Base-by-base conservation (phyloP, 2,888 invertebrate genomes). In the Cybosia mesomella region DNA sequence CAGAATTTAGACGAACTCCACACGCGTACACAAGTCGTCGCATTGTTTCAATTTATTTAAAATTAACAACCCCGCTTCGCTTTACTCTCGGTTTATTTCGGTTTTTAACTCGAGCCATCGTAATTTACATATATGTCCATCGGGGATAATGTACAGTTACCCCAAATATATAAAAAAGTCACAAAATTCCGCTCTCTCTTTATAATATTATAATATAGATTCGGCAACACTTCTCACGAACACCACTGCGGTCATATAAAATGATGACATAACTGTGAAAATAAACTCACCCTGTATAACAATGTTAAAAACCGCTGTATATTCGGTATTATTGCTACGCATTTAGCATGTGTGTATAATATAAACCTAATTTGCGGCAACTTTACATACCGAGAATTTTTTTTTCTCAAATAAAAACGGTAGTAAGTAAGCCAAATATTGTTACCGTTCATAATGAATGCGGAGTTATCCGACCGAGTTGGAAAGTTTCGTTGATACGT, bases 361-460 rank as follows among this genome's bases (percentile, higher is more conserved):
- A 64, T 39, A 28, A 63, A 64, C 15, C 18, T 57, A 64, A 57
- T 57, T 43, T 57, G 57, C 32, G 28, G 8, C 28, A 69, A 69
- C 58, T 65, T 65, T 22, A 15, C 34, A 28, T 21, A 21, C 22
- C 22, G 2, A 63, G 64, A 71, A 73, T 64, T 18, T 53, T 68
- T 49, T 71, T 60, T 13, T 8, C 34, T 53, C 64, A 55, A 62
- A 57, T 66, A 71, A 36, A 49, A 5, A 65, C n/a, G n/a, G 36
- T 43, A 66, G 66, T 77, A 71, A 71, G 22, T 75, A 66, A 72
- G 22, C 62, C 62, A 68, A 72, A 79, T 70, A 70, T 73, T 64
- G 67, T 74, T 72, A 74, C 34, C 39, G 43, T 66, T 69, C n/a
- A n/a, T n/a, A 72, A 74, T 78, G 65, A 76, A 67, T 70, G 71